These are phyloP conservation scores for Rhinoraja longicauda DNA, from an alignment of 2,797 vertebrate species.

Conservation along the genomic window DNA sequence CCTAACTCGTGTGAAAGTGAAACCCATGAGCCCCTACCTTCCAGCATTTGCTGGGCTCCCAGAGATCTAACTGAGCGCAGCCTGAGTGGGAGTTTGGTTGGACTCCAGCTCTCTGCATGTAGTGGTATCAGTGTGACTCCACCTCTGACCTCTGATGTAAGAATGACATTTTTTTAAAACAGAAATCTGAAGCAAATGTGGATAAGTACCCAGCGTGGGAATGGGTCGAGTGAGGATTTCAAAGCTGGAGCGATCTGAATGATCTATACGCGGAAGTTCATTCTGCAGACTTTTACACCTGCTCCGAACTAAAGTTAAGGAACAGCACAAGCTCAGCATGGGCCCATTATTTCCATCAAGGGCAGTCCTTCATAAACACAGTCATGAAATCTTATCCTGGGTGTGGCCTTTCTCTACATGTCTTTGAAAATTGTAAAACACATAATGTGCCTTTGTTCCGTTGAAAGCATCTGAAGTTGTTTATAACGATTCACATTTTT, in stretches of 20 bases:
- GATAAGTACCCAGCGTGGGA: conserved; percentile 21
- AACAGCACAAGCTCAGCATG: background rate
- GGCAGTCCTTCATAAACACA: background rate
- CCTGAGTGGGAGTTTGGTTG: conserved; percentile 19
- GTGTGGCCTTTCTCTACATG: background rate
- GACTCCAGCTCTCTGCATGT: conserved; percentile 19
- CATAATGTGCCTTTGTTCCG: background rate
- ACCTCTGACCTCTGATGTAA: background rate
- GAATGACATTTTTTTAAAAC: background rate
- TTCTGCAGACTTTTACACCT: conserved; percentile 13
- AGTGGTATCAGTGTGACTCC: background rate
- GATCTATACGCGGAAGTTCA: background rate
- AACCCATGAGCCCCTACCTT: background rate
- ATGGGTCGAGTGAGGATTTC: background rate
- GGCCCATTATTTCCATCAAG: background rate
- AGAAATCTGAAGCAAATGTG: background rate
- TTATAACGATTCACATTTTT: background rate
- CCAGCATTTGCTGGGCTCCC: background rate
- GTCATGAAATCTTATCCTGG: background rate
- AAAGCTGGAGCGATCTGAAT: background rate
- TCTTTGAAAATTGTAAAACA: background rate
- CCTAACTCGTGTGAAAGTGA: conserved; percentile 15
- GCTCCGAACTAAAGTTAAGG: background rate
- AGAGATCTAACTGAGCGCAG: background rate
- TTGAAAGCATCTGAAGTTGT: background rate